A percentile compares a stretch with the other conserved stretches of the same genome.
Evolutionary conservation across 2,888 invertebrate genomes (phyloP).

Genomic region (Oscheius sp.): DNA sequence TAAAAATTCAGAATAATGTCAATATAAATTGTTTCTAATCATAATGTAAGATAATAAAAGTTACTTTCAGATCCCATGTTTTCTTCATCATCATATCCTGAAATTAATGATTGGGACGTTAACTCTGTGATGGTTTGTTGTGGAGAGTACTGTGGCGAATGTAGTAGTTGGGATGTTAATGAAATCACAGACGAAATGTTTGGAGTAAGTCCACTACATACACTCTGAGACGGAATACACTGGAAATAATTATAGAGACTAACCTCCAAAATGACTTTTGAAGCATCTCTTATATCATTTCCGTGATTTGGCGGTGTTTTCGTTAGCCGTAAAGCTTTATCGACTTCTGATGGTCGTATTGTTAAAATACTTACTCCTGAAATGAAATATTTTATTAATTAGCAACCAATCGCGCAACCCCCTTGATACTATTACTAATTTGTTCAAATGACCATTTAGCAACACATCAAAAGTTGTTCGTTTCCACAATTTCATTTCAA

Average conservation of each 20-base stretch:
- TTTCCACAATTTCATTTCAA: neutral
- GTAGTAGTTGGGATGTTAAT: constrained; percentile 27
- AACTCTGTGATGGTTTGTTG: constrained; percentile 22
- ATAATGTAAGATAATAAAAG: too few species aligned
- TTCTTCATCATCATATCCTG: neutral
- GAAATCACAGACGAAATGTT: constrained; percentile 12
- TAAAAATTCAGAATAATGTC: neutral
- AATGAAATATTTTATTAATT: neutral
- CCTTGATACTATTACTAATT: neutral
- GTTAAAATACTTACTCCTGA: constrained; percentile 15
- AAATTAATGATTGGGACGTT: constrained; percentile 17
- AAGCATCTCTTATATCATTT: constrained; percentile 28
- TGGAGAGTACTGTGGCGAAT: constrained; percentile 23
- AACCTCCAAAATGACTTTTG: constrained; percentile 28
- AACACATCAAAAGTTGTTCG: constrained; percentile 6
- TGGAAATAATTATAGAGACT: neutral
- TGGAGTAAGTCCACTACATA: constrained; percentile 37
- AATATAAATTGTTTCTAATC: neutral
- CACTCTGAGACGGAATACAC: constrained; percentile 28
- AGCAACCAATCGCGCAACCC: neutral
- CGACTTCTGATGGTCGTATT: constrained; percentile 6
- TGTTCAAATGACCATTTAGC: constrained; percentile 2
- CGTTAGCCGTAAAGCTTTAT: constrained; percentile 31
- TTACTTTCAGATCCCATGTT: neutral
- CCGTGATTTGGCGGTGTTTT: constrained; percentile 8